Conservation (phyloP, 2,888 invertebrate genomes). For the Tuberolachnus salignus region DNA sequence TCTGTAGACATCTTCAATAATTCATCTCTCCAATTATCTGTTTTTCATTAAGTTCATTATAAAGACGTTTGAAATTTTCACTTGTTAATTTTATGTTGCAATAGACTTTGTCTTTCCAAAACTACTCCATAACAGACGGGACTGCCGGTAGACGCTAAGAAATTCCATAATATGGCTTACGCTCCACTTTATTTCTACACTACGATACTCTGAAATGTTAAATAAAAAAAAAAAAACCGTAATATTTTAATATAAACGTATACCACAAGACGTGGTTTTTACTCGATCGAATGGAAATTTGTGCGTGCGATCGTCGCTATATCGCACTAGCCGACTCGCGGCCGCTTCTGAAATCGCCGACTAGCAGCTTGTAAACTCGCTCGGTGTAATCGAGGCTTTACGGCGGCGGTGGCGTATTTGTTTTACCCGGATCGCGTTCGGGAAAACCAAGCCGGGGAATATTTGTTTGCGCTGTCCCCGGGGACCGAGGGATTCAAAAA, state of each 20-base stretch:
- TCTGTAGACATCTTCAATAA: not conserved
- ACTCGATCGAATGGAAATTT: not conserved
- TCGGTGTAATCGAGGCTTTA: constrained; percentile 7
- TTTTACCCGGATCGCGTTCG: not conserved
- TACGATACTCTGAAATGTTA: not conserved
- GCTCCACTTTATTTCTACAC: constrained; percentile 10
- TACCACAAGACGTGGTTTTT: not conserved
- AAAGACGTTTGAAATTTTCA: constrained; percentile 1
- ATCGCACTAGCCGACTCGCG: constrained; percentile 27
- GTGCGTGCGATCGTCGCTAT: not conserved
- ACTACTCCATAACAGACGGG: not conserved
- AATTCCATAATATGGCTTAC: constrained; percentile 1
- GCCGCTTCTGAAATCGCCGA: constrained; percentile 24
- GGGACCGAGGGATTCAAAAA: not conserved
- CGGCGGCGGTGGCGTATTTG: too few species aligned
- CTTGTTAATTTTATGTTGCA: constrained; percentile 1
- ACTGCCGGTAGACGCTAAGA: constrained; percentile 6
- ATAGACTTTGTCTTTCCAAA: not conserved
- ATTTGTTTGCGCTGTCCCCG: not conserved
- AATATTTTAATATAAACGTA: not conserved
- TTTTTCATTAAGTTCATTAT: constrained; percentile 22
- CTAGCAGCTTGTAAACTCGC: constrained; percentile 20
- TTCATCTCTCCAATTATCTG: constrained; percentile 17
- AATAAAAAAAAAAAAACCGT: too few species aligned
- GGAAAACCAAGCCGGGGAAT: not conserved